A percentile compares a stretch with the other conserved stretches of the same genome.
Conservation (phyloP, 2,888 invertebrate species). For the Dolichopus griseipennis region DNA sequence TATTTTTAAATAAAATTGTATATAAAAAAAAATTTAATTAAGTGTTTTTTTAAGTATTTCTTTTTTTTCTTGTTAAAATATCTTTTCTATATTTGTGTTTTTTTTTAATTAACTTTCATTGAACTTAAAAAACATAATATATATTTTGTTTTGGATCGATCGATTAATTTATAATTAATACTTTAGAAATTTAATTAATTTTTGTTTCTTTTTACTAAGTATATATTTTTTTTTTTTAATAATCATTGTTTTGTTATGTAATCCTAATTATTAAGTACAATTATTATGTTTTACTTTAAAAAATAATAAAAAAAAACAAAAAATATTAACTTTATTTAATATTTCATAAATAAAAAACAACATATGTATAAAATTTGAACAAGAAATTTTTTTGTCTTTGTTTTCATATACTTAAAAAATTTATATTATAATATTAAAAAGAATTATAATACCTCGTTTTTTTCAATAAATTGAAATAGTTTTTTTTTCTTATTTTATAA, state of each 20-base stretch:
- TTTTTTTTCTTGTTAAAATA: too few relatives aligned
- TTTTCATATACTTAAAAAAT: not conserved
- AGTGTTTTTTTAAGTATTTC: too few relatives aligned
- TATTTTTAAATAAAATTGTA: too few relatives aligned
- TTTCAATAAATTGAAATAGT: not conserved
- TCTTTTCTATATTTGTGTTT: too few relatives aligned
- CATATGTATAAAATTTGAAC: not conserved
- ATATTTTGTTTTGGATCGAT: too few relatives aligned
- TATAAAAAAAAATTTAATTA: too few relatives aligned
- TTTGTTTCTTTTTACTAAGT: not conserved
- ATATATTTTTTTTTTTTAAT: too few relatives aligned
- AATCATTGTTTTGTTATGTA: not conserved
- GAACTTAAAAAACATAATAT: too few relatives aligned
- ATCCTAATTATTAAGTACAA: not conserved
- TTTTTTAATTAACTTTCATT: too few relatives aligned
- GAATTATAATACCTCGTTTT: conserved; percentile 4
- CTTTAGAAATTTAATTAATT: not conserved
- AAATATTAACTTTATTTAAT: not conserved
- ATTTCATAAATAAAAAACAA: not conserved
- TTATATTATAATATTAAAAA: not conserved
- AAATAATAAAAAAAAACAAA: not conserved
- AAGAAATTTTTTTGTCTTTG: not conserved
- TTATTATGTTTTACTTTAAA: not conserved
- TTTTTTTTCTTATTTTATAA: not conserved
- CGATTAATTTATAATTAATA: too few relatives aligned